Evolutionary conservation across 2,888 invertebrate genomes (phyloP).

Genomic region (Eurytoma adleriae): DNA sequence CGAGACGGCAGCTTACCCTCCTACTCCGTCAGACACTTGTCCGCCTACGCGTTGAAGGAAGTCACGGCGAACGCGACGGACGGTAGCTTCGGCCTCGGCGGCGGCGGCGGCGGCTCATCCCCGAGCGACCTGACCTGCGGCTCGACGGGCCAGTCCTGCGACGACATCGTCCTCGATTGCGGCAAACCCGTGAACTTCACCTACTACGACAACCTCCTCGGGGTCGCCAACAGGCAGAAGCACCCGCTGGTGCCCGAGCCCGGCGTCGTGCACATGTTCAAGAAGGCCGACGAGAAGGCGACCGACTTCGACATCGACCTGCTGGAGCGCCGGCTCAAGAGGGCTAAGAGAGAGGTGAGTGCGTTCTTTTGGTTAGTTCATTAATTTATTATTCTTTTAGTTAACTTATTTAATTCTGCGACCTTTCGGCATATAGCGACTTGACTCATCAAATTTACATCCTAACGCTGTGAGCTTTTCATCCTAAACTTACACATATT

Average conservation of each 20-base stretch:
- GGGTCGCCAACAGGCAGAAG: conserved; percentile 88
- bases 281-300: conserved; percentile 80
- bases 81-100: conserved; percentile 49
- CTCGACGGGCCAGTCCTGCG: conserved; percentile 71
- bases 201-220: conserved; percentile 91
- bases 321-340: conserved; percentile 85
- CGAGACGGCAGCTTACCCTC: not conserved
- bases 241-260: conserved; percentile 92
- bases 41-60: conserved; percentile 72
- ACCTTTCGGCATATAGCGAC: too few relatives aligned
- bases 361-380: not conserved
- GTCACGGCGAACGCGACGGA: conserved; percentile 66
- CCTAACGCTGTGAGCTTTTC: too few relatives aligned
- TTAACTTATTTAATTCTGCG: too few relatives aligned
- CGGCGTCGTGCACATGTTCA: conserved; percentile 85
- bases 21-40: conserved; percentile 70
- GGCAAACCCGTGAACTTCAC: conserved; percentile 92
- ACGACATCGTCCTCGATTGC: conserved; percentile 86
- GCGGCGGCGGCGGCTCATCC: conserved; percentile 32
- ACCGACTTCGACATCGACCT: conserved; percentile 86
- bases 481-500: too few relatives aligned
- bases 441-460: too few relatives aligned
- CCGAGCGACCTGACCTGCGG: conserved; percentile 50
- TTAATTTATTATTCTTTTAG: too few relatives aligned
- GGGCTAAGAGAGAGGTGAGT: conserved; percentile 84